These are phyloP conservation scores for Drosophila orena DNA, from an alignment of 1,140 invertebrate genomes.

Conservation along the genomic window DNA sequence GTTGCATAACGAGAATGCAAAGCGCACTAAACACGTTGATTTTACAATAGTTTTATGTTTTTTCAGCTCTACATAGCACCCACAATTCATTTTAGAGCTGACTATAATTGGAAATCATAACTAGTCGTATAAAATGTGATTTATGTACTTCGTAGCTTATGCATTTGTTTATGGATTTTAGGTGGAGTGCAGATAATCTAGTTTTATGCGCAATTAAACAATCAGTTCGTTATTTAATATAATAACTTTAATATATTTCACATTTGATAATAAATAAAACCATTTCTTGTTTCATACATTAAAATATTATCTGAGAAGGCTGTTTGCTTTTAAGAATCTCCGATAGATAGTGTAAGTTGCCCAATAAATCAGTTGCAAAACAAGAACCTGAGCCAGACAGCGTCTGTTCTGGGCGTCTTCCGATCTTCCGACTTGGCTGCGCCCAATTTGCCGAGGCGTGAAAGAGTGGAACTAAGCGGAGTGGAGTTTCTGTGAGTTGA, in stretches of 20 bases:
- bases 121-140: not conserved
- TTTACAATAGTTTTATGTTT: slow-evolving; percentile 9
- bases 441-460: slow-evolving; percentile 76
- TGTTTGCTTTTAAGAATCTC: not conserved
- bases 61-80: slow-evolving; percentile 12
- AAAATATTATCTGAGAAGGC: not conserved
- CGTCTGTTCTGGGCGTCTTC: slow-evolving; percentile 15
- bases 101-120: not conserved
- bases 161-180: not conserved
- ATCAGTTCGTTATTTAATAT: too few relatives aligned
- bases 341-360: slow-evolving; percentile 7
- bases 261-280: too few relatives aligned
- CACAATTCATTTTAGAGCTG: not conserved
- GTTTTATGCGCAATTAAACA: too few relatives aligned
- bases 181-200: too few relatives aligned
- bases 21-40: not conserved
- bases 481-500: slow-evolving; percentile 31
- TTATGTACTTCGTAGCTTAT: not conserved
- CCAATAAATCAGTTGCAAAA: slow-evolving; percentile 19
- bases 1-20: slow-evolving; percentile 42
- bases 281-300: not conserved
- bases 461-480: slow-evolving; percentile 39
- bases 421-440: slow-evolving; percentile 28
- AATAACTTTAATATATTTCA: too few relatives aligned
- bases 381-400: slow-evolving; percentile 20